Base-by-base conservation (phyloP, 2,797 vertebrate species). In the Typhlichthys eigenmanni region DNA sequence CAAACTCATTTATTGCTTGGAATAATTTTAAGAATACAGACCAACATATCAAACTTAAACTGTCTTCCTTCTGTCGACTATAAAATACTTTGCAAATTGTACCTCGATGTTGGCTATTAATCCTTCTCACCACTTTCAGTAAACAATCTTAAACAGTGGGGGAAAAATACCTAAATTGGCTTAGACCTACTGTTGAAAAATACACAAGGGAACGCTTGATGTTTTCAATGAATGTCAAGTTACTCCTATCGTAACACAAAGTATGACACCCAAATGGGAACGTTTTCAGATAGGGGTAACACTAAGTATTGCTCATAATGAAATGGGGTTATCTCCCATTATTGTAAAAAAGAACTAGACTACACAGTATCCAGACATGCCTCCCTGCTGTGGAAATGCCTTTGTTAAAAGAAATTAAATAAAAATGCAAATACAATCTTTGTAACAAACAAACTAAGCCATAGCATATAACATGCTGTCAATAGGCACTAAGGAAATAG, bases 1-100 rank as follows among this genome's bases (percentile, higher is more conserved):
- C 13, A 72, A 13, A 70, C 47, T 46, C 50, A 38, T 54, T 78
- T 81, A 78, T 81, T 85, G 76, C 85, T 85, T 60, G 2, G 38
- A 66, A 69, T 69, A 55, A 62, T 76, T 53, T 62, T 76, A 43
- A 43, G 5, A 43, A 48, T 48, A 1, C 47, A 48, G 47, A 13
- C n/a, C 47, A 48, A 48, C 47, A 48, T 4, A 48, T 12, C 13
- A 11, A 48, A 48, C 2, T 13, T 48, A 14, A 14, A 48, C 12
- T 12, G 13, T 48, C 47, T 48, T 14, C 47, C 47, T 48, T n/a
- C 47, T 14, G n/a, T 13, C 13, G 4, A 48, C 17, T 13, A 10
- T 13, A 48, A 48, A 48, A 48, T 11, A 43, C 38, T 43, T 43
- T 10, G 12, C 55, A 58, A 80, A 54, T 62, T 61, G 13, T 55